A percentile compares a stretch with the other conserved stretches of the same genome.
Evolutionary conservation across 2,888 invertebrate species (phyloP).

Genomic region (Ophion ventricosus): DNA sequence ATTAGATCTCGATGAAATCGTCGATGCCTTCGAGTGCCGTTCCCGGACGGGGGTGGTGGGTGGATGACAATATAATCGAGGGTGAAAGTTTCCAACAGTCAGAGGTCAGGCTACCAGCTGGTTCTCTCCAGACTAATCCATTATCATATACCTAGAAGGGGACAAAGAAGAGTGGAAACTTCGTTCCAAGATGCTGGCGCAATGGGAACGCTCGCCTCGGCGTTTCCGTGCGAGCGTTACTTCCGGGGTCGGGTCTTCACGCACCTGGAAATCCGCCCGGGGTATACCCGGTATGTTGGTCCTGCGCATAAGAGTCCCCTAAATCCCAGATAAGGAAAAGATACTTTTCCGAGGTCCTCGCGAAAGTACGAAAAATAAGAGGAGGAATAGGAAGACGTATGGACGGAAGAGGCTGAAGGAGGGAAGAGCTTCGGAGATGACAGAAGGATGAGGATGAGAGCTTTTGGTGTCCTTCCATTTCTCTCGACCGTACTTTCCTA

Average conservation of each 20-base stretch:
- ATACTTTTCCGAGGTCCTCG: slow-evolving; percentile 68
- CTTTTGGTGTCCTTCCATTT: slow-evolving; percentile 29
- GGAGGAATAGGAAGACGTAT: slow-evolving; percentile 29
- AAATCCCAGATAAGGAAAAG: slow-evolving; percentile 50
- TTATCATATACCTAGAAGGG: slow-evolving; percentile 26
- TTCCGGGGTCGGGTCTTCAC: slow-evolving; percentile 22
- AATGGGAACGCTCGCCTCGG: slow-evolving; percentile 62
- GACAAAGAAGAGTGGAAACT: slow-evolving; percentile 54
- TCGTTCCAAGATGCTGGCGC: slow-evolving; percentile 73
- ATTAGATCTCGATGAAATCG: slow-evolving; percentile 13
- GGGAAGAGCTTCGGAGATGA: slow-evolving; percentile 17
- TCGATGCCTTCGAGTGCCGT: not conserved
- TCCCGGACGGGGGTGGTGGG: too few relatives aligned
- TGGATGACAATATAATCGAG: slow-evolving; percentile 7
- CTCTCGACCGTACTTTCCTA: slow-evolving; percentile 37
- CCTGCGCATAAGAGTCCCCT: slow-evolving; percentile 42
- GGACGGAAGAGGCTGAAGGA: not conserved
- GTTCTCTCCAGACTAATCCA: slow-evolving; percentile 60
- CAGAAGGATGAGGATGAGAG: slow-evolving; percentile 25
- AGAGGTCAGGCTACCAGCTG: slow-evolving; percentile 66
- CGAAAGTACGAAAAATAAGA: slow-evolving; percentile 46
- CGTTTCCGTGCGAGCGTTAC: slow-evolving; percentile 27
- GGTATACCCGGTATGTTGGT: slow-evolving; percentile 32
- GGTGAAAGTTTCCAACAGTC: slow-evolving; percentile 30
- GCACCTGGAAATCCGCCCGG: slow-evolving; percentile 64